Conservation (phyloP, 2,888 invertebrate species). For the Parascotia fuliginaria region DNA sequence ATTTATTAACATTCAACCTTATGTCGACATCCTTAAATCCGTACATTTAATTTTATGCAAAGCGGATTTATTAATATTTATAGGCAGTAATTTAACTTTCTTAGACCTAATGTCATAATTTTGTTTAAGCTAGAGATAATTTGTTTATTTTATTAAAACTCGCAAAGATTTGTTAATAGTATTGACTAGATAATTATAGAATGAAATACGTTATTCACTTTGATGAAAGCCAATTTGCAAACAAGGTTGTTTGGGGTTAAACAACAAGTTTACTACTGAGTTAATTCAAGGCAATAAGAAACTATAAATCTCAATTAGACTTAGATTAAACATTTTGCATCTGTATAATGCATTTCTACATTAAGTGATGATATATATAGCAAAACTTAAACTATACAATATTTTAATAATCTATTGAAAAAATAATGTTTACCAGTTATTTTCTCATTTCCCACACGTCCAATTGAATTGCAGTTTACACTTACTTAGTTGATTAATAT, state of each 20-base stretch:
- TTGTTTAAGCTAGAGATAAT: constrained; percentile 21
- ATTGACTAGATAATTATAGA: constrained; percentile 28
- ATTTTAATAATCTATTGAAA: no score
- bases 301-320: no score
- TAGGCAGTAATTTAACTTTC: constrained; percentile 60
- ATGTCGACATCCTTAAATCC: constrained; percentile 62
- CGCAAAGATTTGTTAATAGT: constrained; percentile 38
- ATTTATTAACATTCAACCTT: constrained; percentile 62
- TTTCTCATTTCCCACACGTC: no score
- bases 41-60: constrained; percentile 70
- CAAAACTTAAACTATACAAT: no score
- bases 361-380: no score
- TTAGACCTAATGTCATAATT: constrained; percentile 63
- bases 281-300: constrained; percentile 12
- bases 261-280: constrained; percentile 20
- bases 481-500: no score
- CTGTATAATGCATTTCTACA: no score
- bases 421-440: no score
- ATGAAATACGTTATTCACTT: constrained; percentile 13
- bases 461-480: no score
- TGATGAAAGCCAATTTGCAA: constrained; percentile 31
- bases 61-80: constrained; percentile 78
- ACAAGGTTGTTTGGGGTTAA: constrained; percentile 19
- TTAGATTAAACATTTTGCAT: no score
- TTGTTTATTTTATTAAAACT: constrained; percentile 19